phyloP scores from a whole-genome alignment of 1,140 invertebrate species.

The Bombus cullumanus region DNA sequence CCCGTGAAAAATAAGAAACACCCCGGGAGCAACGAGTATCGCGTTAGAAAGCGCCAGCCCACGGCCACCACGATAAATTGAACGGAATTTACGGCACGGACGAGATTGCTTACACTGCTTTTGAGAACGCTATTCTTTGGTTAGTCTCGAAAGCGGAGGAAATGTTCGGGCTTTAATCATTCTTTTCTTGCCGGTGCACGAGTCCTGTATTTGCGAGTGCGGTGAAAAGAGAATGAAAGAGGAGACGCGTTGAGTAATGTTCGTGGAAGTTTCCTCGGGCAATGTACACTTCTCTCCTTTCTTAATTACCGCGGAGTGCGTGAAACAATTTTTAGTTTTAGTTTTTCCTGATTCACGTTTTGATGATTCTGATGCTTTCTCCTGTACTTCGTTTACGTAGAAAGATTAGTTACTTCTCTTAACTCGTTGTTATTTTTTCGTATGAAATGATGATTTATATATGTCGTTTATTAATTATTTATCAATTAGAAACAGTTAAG shows the following conservation, averaged over 20 bases:
- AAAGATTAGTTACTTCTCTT: too few species aligned
- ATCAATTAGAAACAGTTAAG: background rate
- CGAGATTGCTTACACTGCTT: conserved; percentile 25
- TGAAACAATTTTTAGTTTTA: background rate
- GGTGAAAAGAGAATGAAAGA: background rate
- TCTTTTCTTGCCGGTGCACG: background rate
- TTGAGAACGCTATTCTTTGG: conserved; percentile 1
- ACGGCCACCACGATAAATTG: conserved; percentile 3
- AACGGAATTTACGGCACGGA: conserved; percentile 4
- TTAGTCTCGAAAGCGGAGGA: background rate
- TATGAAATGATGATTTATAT: background rate
- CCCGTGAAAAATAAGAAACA: conserved; percentile 6
- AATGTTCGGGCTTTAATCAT: conserved; percentile 18
- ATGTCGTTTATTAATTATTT: background rate
- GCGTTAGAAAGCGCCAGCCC: background rate
- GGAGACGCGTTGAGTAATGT: background rate
- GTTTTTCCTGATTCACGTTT: background rate
- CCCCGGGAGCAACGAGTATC: background rate
- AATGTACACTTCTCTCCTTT: background rate
- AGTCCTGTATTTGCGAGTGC: background rate
- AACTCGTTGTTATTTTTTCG: background rate
- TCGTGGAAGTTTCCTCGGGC: background rate
- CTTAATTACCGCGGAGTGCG: background rate
- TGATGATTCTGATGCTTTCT: background rate
- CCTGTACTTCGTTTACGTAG: background rate